A percentile compares a stretch with the other conserved stretches of the same genome.
These are phyloP conservation scores for Agrilus cyanescens DNA, from an alignment of 2,888 invertebrate genomes.

Conservation along the genomic window DNA sequence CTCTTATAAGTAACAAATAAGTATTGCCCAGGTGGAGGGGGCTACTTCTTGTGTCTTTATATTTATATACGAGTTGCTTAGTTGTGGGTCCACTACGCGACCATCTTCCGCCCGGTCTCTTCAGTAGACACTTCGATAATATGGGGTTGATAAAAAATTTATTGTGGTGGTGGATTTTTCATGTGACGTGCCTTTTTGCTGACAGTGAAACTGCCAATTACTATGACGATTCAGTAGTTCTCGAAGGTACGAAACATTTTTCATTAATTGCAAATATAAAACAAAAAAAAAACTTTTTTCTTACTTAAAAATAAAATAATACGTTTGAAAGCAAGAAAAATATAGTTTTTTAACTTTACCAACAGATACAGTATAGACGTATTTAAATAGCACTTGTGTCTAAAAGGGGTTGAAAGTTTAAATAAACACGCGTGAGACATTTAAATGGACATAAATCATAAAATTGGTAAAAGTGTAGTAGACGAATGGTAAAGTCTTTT, in stretches of 20 bases:
- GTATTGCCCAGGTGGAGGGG: slow-evolving; percentile 16
- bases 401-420: too few species aligned
- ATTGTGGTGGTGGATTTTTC: slow-evolving; percentile 20
- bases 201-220: slow-evolving; percentile 13
- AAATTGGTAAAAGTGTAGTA: too few species aligned
- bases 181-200: slow-evolving; percentile 12
- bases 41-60: slow-evolving; percentile 10
- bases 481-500: too few species aligned
- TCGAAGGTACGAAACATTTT: slow-evolving; percentile 22
- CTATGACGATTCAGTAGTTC: slow-evolving; percentile 20
- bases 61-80: slow-evolving; percentile 32
- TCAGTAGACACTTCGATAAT: slow-evolving; percentile 13
- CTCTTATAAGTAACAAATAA: not conserved
- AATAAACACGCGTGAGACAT: too few species aligned
- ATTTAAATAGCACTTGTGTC: too few species aligned
- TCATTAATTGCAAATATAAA: too few species aligned
- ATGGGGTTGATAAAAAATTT: slow-evolving; percentile 23
- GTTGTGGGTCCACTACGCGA: slow-evolving; percentile 29
- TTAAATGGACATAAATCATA: too few species aligned
- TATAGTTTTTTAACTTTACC: too few species aligned
- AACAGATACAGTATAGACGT: too few species aligned
- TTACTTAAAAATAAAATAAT: too few species aligned
- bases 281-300: too few species aligned
- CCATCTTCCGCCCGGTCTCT: slow-evolving; percentile 17
- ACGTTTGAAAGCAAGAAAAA: too few species aligned